These are phyloP conservation scores for Acrocephalus scirpaceus DNA, from an alignment of 2,797 vertebrate species.

Conservation along the genomic window DNA sequence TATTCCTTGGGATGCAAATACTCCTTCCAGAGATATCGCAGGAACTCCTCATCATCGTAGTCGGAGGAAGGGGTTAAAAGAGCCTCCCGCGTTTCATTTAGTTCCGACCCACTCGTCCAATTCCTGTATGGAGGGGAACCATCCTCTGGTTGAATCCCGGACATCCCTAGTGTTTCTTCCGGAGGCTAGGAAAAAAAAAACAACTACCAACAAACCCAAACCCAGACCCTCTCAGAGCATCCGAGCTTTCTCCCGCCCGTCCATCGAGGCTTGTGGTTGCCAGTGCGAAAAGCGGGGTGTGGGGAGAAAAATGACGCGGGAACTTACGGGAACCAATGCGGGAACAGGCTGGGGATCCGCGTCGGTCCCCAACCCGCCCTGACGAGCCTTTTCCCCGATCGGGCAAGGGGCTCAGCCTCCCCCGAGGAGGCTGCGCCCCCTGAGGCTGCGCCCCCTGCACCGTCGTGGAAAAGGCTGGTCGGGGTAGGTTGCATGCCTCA, in stretches of 20 bases:
- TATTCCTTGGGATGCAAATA: conserved; percentile 95
- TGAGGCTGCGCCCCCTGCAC: neutral
- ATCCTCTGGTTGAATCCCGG: conserved; percentile 75
- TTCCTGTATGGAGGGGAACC: conserved; percentile 75
- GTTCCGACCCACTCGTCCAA: conserved; percentile 75
- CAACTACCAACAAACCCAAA: neutral
- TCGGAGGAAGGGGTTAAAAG: conserved; percentile 75
- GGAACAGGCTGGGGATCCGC: conserved; percentile 44
- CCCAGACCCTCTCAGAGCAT: conserved; percentile 32
- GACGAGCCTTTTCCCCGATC: neutral
- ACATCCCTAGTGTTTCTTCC: conserved; percentile 76
- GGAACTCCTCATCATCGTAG: conserved; percentile 92
- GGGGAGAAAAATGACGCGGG: conserved; percentile 75
- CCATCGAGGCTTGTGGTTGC: conserved; percentile 53
- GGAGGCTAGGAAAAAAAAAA: neutral
- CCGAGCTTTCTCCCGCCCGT: conserved; percentile 40
- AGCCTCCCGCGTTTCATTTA: conserved; percentile 79
- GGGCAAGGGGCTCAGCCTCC: neutral
- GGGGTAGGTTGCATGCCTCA: neutral
- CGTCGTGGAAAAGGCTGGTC: neutral
- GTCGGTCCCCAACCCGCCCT: conserved; percentile 53
- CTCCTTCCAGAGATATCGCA: conserved; percentile 93
- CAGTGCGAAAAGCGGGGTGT: conserved; percentile 28
- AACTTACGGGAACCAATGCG: conserved; percentile 73
- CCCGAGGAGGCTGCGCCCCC: neutral